Conservation (phyloP, 2,888 invertebrate species). For the Piscicola geometra region DNA sequence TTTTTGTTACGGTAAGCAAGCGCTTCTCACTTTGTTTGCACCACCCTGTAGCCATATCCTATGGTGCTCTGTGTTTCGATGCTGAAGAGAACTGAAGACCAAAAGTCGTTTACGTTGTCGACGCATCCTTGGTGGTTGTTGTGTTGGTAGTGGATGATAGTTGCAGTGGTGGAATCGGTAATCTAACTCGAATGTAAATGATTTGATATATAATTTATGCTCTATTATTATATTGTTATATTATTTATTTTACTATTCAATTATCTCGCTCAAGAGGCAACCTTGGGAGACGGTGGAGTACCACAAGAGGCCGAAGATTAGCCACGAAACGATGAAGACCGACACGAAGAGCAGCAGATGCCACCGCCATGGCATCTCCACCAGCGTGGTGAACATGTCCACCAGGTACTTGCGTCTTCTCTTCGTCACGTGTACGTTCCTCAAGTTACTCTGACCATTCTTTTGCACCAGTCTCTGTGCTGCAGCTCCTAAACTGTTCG, state of each 20-base stretch:
- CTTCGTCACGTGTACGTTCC: constrained; percentile 38
- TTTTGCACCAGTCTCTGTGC: constrained; percentile 42
- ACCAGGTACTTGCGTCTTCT: constrained; percentile 68
- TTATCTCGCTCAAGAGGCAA: not conserved
- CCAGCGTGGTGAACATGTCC: constrained; percentile 55
- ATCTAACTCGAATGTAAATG: not conserved
- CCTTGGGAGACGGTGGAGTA: constrained; percentile 54
- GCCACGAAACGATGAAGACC: constrained; percentile 79
- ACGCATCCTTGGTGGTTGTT: constrained; percentile 52
- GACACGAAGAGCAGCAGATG: constrained; percentile 83
- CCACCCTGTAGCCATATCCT: constrained; percentile 68
- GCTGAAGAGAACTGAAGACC: constrained; percentile 87
- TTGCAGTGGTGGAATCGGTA: no score
- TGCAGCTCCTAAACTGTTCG: constrained; percentile 39
- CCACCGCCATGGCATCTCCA: constrained; percentile 63
- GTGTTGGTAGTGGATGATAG: no score
- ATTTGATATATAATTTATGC: not conserved
- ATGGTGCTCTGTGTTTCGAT: constrained; percentile 95
- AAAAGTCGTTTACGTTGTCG: constrained; percentile 75
- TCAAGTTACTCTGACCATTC: constrained; percentile 43
- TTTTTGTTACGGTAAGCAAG: no score
- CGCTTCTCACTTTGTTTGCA: not conserved
- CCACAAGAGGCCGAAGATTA: constrained; percentile 67
- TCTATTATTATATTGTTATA: not conserved
- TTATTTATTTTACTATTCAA: not conserved